Base-by-base conservation (phyloP, 2,888 invertebrate species). In the Ametastegia equiseti region DNA sequence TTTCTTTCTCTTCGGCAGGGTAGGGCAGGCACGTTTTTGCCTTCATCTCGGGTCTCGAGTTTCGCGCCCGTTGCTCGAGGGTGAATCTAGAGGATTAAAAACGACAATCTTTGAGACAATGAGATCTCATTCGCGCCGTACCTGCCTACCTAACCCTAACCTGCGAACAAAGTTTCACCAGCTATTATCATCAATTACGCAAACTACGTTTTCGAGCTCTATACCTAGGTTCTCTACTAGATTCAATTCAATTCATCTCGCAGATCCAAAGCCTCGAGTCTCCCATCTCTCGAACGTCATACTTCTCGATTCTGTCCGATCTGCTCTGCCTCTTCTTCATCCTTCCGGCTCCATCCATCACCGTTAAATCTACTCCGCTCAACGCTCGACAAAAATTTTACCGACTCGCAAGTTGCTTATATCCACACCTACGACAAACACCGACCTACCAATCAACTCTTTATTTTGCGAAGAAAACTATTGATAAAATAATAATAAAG, bases 1-100 rank as follows among this genome's bases (percentile, higher is more conserved):
- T 23, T 15, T n/a, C n/a, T n/a, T n/a, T n/a, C n/a, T n/a, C n/a
- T n/a, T n/a, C n/a, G n/a, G n/a, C n/a, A n/a, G n/a, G n/a, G n/a
- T n/a, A n/a, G n/a, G n/a, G n/a, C n/a, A 39, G n/a, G 39, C n/a
- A 36, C 67, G n/a, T 39, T 60, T 13, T 60, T 30, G 5, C 60
- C 60, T 60, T 60, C 30, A 30, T 60, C 30, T 60, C 1, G 30
- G 15, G 30, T 6, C 60, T 60, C 60, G 30, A 30, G 60, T 60
- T 60, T n/a, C n/a, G n/a, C 60, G 30, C 30, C 30, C 60, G 15
- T 30, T 60, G 5, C 60, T 30, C 60, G 30, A 30, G 30, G 39
- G 65, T 67, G 65, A 23, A 39, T 67, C 39, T 67, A 67, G 36
- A 67, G 23, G 19, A 67, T 67, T 67, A 67, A 39, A 67, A 67